Base-by-base conservation (phyloP, 2,888 invertebrate genomes). In the Epiperipatus broadwayi region DNA sequence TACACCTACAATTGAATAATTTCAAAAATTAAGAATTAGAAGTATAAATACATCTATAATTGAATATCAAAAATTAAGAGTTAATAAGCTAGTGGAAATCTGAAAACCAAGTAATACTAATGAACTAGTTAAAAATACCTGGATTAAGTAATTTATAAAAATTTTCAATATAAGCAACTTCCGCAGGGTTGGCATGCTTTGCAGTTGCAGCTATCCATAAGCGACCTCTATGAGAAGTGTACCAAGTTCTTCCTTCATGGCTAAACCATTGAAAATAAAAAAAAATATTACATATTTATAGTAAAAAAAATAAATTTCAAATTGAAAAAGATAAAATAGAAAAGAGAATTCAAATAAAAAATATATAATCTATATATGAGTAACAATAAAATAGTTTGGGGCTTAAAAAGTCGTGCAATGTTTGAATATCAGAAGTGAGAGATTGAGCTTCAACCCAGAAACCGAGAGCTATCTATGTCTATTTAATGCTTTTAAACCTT, bases 201-300 rank as follows among this genome's bases (percentile, higher is more conserved):
- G 70, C 70, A 0, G 84, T 78, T 3, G 93, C 73, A 16, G 87
- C 89, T 47, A 95, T 85, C 93, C 93, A 95, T 32, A 95, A 62
- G 29, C 84, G 70, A 0, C 93, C 95, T 50, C 91, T 70, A 59
- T 91, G 85, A 32, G 77, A 68, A 0, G 78, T 75, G 54, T 85
- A 87, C 93, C 93, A 95, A 2, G 73, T 74, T 41, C 93, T 70
- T 10, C 91, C 93, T 64, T 95, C 93, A 57, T 89, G 84, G 32
- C 49, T 48, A 31, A 16, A 41, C 3, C 19, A 21, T 28, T 10
- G 7, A 21, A 10, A 34, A n/a, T 29, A 35, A 20, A 4, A 25
- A n/a, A n/a, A 10, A 31, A 37, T 21, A 19, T 41, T 18, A 34
- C 8, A 8, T 4, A 25, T 36, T 35, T n/a, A 2, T 3, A 3